A percentile compares a stretch with the other conserved stretches of the same genome.
phyloP scores from a whole-genome alignment of 2,113 vertebrate species.

The Nematolebias whitei region DNA sequence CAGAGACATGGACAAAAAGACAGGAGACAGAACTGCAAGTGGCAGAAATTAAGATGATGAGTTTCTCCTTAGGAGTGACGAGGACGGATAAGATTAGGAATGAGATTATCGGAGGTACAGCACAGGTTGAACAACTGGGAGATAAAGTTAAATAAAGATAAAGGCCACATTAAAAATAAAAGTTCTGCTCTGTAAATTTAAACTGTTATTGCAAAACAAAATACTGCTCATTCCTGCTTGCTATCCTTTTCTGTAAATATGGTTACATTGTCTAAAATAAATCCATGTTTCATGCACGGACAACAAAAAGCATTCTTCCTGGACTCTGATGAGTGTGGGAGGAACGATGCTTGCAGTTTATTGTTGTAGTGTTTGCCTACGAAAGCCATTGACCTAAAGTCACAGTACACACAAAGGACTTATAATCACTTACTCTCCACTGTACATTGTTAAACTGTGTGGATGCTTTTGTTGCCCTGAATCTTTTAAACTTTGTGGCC shows the following conservation, averaged over 20 bases:
- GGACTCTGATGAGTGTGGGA: background rate
- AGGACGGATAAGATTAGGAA: too few relatives aligned
- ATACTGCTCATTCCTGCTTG: background rate
- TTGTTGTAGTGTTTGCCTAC: slow-evolving; percentile 28
- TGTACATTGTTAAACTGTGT: background rate
- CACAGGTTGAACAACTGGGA: too few relatives aligned
- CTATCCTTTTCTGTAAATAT: background rate
- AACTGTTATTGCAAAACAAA: background rate
- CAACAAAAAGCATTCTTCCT: background rate
- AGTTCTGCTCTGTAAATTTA: background rate
- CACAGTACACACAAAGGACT: background rate
- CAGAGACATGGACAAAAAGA: too few relatives aligned
- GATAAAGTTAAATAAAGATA: too few relatives aligned
- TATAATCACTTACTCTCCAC: slow-evolving; percentile 10
- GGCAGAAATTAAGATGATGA: too few relatives aligned
- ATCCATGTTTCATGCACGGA: background rate
- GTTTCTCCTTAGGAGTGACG: too few relatives aligned
- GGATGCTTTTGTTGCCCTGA: background rate
- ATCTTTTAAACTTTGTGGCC: slow-evolving; percentile 5
- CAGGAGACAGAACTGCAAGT: too few relatives aligned
- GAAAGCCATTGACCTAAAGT: background rate
- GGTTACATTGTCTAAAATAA: background rate
- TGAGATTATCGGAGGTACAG: too few relatives aligned
- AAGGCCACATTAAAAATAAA: too few relatives aligned
- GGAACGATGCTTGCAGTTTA: slow-evolving; percentile 20